These are phyloP conservation scores for Leptodactylus fallax DNA, from an alignment of 2,797 vertebrate genomes.

Conservation along the genomic window DNA sequence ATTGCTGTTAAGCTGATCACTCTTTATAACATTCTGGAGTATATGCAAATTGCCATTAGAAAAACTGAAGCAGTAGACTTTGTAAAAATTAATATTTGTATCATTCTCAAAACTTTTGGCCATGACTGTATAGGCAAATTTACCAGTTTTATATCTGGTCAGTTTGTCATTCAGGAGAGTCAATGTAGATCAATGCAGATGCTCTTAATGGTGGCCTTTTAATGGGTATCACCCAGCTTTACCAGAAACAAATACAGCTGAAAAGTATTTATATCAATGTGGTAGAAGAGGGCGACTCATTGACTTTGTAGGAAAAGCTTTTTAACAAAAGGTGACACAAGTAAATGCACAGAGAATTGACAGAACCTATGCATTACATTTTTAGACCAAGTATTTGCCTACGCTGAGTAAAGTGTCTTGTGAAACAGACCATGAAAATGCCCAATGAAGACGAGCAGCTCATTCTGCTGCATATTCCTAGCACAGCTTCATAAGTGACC, in stretches of 20 bases:
- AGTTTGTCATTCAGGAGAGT: neutral
- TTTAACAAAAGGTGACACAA: neutral
- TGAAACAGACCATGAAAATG: neutral
- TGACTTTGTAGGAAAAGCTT: neutral
- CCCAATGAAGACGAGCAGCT: neutral
- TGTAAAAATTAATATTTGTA: too few species aligned
- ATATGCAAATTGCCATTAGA: too few species aligned
- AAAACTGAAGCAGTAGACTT: too few species aligned
- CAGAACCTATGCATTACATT: neutral
- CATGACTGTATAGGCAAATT: too few species aligned
- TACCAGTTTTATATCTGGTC: too few species aligned
- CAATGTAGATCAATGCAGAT: neutral
- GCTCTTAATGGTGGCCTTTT: neutral
- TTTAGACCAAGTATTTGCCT: neutral
- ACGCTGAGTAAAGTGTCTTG: neutral
- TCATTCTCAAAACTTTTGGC: too few species aligned
- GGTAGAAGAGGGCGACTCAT: neutral
- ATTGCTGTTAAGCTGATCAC: too few species aligned
- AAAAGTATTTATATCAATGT: neutral
- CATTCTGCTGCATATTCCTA: neutral
- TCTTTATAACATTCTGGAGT: too few species aligned
- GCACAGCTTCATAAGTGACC: neutral
- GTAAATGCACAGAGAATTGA: neutral
- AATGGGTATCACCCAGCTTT: neutral
- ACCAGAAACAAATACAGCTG: neutral